Percentiles rank a stretch among this genome's conserved stretches.
phyloP scores from a whole-genome alignment of 2,113 vertebrate species.

The Acinonyx jubatus region DNA sequence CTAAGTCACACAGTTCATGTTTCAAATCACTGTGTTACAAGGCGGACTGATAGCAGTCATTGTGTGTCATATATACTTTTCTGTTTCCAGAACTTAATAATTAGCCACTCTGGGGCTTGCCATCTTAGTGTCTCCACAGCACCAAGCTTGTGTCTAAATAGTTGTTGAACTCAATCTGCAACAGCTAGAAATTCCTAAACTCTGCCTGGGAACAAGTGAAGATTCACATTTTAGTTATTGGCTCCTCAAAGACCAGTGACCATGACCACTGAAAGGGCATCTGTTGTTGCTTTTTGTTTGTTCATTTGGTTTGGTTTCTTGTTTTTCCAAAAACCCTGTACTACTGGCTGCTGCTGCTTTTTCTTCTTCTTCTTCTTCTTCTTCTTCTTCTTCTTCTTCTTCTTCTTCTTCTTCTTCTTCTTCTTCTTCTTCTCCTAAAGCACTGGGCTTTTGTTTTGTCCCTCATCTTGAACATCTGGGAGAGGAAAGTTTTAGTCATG shows the following conservation, averaged over 20 bases:
- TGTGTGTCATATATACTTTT: background rate
- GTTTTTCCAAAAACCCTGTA: background rate
- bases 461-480: background rate
- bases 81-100: background rate
- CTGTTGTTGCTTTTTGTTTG: background rate
- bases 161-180: background rate
- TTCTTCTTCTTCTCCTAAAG: background rate
- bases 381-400: background rate
- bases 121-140: background rate
- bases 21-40: background rate
- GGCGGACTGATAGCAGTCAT: background rate
- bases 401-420: no score
- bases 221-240: background rate
- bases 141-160: background rate
- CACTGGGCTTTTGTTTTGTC: background rate
- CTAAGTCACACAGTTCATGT: fast-evolving
- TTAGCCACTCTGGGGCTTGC: background rate
- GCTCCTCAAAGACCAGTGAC: background rate
- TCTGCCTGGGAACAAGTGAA: background rate
- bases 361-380: no score
- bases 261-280: background rate
- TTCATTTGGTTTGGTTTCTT: background rate
- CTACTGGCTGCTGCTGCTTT: fast-evolving
- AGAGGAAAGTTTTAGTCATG: background rate
- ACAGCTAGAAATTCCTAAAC: background rate